Evolutionary conservation across 1,140 invertebrate genomes (phyloP), one percentile per base, ranked within the genome.

Genomic region (Scylla paramamosain): DNA sequence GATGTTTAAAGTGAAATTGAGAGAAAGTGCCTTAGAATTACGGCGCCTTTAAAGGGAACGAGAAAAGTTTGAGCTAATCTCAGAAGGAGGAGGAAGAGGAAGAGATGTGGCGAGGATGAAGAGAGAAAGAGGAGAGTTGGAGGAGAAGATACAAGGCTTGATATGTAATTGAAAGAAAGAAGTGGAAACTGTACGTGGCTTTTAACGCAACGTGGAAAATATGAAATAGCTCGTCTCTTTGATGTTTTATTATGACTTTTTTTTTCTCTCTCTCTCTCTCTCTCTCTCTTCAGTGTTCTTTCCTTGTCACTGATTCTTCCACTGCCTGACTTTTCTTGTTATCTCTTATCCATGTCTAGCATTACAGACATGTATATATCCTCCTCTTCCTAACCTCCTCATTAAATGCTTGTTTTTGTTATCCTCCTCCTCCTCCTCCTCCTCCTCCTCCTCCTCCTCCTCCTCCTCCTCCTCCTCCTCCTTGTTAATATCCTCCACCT

Each of bases 41-140:
- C 67, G 67, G 67, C 20, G 67, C n/a, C 67, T 77, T 77, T 77
- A 25, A 20, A 77, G 12, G 20, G 6, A 77, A 77, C 67, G 67
- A 77, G 67, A 77, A 77, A 77, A 77, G 67, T 77, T 77, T 77
- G 52, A n/a, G 67, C 67, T 77, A 77, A 77, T 77, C 67, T 59
- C 52, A 59, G 52, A 12, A 59, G 52, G 67, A 77, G 67, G n/a
- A n/a, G 67, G 52, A 20, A 59, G 10, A 16, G 52, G 52, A 20
- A 59, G 52, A 59, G 52, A 20, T 16, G 52, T 16, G 20, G 10
- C 20, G 52, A 59, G 52, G 20, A 59, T 16, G 52, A 77, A 77
- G 20, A n/a, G 67, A 77, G 10, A 20, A 59, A 20, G 52, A 77
- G 67, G 67, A 77, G 20, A n/a, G 67, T 12, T 77, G n/a, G 67